Conservation (phyloP, 2,888 invertebrate genomes). For the Pandemis corylana region DNA sequence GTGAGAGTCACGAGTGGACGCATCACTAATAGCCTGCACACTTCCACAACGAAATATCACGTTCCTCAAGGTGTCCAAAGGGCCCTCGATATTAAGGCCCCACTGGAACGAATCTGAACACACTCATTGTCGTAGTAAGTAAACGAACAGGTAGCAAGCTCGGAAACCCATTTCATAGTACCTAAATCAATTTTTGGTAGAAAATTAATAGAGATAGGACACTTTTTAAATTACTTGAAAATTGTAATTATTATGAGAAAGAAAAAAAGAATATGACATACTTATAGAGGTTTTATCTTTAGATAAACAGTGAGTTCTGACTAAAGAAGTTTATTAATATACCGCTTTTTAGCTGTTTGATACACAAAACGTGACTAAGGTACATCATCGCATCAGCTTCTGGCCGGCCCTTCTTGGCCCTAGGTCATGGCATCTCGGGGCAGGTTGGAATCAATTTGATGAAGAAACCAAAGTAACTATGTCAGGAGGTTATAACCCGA, state of each 20-base stretch:
- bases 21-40: conserved; percentile 19
- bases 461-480: conserved; percentile 69
- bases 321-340: conserved; percentile 41
- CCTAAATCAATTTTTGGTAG: not conserved
- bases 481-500: conserved; percentile 78
- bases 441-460: conserved; percentile 72
- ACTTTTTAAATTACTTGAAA: not conserved
- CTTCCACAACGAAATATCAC: conserved; percentile 4
- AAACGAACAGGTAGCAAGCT: not conserved
- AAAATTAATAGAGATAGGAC: not conserved
- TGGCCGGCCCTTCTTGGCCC: conserved; percentile 39
- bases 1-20: conserved; percentile 56
- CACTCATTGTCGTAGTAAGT: not conserved
- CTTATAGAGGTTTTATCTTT: not conserved
- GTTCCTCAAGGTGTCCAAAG: conserved; percentile 13
- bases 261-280: not conserved
- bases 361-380: conserved; percentile 49
- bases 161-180: not conserved
- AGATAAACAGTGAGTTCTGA: not conserved
- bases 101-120: not conserved
- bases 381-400: conserved; percentile 17
- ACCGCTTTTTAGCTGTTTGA: conserved; percentile 42
- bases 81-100: conserved; percentile 9
- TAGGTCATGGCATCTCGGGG: conserved; percentile 47
- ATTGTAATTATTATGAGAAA: not conserved